Conservation (phyloP, 1,140 invertebrate species). For the Apis mellifera region DNA sequence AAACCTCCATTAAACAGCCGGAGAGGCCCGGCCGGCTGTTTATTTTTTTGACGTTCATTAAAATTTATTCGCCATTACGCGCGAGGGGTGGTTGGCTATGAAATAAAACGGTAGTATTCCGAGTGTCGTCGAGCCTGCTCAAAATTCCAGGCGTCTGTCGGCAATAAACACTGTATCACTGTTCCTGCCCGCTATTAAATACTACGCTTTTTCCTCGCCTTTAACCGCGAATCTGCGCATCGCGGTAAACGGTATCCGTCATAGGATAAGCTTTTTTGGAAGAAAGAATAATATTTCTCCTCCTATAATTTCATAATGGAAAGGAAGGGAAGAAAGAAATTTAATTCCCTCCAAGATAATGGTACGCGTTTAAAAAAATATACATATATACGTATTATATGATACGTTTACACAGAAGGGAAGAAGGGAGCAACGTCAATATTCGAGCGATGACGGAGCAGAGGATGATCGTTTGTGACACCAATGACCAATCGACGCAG, state of each 20-base stretch:
- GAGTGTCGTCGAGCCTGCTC: conserved; percentile 60
- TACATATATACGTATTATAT: neutral
- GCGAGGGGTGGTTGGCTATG: neutral
- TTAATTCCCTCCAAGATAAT: neutral
- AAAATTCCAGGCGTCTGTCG: conserved; percentile 72
- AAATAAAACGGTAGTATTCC: conserved; percentile 24
- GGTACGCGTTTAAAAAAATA: conserved; percentile 16
- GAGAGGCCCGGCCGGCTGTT: neutral
- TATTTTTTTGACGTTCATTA: conserved; percentile 33
- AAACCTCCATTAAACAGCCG: neutral
- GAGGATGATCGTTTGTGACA: conserved; percentile 69
- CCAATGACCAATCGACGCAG: conserved; percentile 64
- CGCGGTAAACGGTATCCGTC: neutral
- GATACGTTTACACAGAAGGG: conserved; percentile 2
- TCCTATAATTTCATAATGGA: too few relatives aligned
- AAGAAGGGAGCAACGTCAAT: conserved; percentile 55
- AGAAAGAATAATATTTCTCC: neutral
- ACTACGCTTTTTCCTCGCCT: conserved; percentile 38
- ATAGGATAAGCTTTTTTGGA: neutral
- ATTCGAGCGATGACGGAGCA: conserved; percentile 57
- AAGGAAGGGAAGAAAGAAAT: too few relatives aligned
- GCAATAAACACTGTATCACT: conserved; percentile 78
- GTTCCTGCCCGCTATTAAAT: conserved; percentile 73
- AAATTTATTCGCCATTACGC: conserved; percentile 47
- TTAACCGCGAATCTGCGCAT: conserved; percentile 14